Percentiles rank a stretch among this genome's conserved stretches.
These are phyloP conservation scores for Apogon hyalosoma DNA, from an alignment of 2,797 vertebrate species.

Conservation along the genomic window DNA sequence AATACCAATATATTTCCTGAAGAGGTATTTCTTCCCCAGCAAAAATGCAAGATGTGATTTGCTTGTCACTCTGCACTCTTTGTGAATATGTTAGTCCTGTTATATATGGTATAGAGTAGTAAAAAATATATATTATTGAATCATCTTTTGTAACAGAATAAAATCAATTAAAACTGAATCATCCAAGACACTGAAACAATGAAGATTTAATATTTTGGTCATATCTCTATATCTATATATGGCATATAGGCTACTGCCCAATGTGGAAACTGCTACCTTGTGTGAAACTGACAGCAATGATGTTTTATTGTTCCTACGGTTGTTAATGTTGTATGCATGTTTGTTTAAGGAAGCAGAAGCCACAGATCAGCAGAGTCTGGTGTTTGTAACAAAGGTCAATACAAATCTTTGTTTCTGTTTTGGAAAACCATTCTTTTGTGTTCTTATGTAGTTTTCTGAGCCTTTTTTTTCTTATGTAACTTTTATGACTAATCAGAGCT, in stretches of 20 bases:
- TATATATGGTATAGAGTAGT: no score
- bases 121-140: no score
- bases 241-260: background rate
- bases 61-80: no score
- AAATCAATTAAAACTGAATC: background rate
- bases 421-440: background rate
- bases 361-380: slow-evolving; percentile 21
- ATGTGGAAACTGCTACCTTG: background rate
- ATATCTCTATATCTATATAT: background rate
- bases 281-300: background rate
- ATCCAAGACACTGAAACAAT: no score
- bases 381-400: slow-evolving; percentile 23
- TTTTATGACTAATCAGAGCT: background rate
- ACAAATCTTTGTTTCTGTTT: slow-evolving; percentile 58
- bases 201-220: no score
- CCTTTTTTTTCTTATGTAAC: background rate
- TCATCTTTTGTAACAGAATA: background rate
- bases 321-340: background rate
- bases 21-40: no score
- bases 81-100: no score
- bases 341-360: slow-evolving; percentile 27
- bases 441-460: background rate
- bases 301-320: background rate
- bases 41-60: no score
- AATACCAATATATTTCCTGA: no score